Base-by-base conservation (phyloP, 2,888 invertebrate species). In the Spodoptera picta region DNA sequence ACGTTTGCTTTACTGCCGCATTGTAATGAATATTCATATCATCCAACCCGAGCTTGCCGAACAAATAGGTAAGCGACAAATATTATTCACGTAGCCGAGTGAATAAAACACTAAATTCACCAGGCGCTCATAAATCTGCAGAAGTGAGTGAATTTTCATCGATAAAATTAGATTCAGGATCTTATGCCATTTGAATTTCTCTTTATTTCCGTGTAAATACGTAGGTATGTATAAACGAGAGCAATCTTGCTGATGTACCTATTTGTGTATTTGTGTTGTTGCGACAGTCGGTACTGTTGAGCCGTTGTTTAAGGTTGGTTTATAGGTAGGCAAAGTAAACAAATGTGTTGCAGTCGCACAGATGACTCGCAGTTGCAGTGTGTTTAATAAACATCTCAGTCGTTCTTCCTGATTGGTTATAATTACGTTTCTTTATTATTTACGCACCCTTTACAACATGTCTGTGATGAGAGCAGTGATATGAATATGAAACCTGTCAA, bases 381-480 rank as follows among this genome's bases (percentile, higher is more conserved):
- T 91, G 90, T 92, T 91, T 91, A 85, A 66, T 87, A 92, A 92
- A 92, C 90, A 90, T 77, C 63, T 60, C 58, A 79, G 73, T 81
- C 85, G 85, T 84, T 84, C 85, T 85, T 73, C 81, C 77, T 79
- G 77, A 65, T 70, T 48, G 62, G 69, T 72, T 72, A 70, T 66
- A 69, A 80, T 80, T 75, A 75, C 70, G 58, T 61, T 69, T 59
- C 54, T 60, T 60, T 83, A 75, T 60, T 83, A 75, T 83, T 81
- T 83, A 69, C 69, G 70, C 75, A 75, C 81, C 81, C 75, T 82
- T 80, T 80, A 74, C 63, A 61, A 66, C 75, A 71, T 78, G 73
- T 79, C 67, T 80, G 67, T 79, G 77, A 79, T 82, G 84, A 83
- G 78, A 81, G 80, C 76, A 69, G 76, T 80, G 81, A 84, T 85